Percentiles rank a stretch among this genome's conserved stretches.
phyloP scores from a whole-genome alignment of 2,797 vertebrate genomes.

The Falco biarmicus region DNA sequence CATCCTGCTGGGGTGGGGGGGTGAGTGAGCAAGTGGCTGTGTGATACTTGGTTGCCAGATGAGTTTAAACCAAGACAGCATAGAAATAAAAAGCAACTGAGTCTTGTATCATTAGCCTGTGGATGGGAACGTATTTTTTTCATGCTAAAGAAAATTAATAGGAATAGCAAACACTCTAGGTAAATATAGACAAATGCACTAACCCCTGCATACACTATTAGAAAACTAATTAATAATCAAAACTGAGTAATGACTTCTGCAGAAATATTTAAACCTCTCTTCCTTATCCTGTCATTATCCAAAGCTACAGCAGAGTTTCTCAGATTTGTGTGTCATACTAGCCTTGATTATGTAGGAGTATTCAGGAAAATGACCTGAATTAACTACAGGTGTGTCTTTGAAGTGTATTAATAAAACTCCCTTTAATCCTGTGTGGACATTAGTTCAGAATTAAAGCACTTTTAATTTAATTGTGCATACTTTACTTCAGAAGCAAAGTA shows the following conservation, averaged over 20 bases:
- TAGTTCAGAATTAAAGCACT: background rate
- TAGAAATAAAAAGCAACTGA: background rate
- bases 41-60: too few relatives aligned
- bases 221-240: conserved; percentile 26
- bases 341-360: background rate
- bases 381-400: conserved; percentile 1
- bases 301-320: background rate
- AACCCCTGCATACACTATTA: background rate
- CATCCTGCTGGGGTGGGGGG: too few relatives aligned
- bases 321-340: background rate
- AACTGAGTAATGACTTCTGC: background rate
- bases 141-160: background rate
- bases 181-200: conserved; percentile 23
- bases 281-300: conserved; percentile 5
- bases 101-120: background rate
- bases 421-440: background rate
- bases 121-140: background rate
- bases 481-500: background rate
- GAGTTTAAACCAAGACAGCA: too few relatives aligned
- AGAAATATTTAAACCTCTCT: conserved; percentile 14
- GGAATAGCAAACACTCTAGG: background rate
- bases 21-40: too few relatives aligned
- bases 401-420: background rate
- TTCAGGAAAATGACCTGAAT: background rate
- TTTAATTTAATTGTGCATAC: background rate